These are phyloP conservation scores for Aspidiotus rigidus DNA, from an alignment of 2,888 invertebrate genomes.

Conservation along the genomic window DNA sequence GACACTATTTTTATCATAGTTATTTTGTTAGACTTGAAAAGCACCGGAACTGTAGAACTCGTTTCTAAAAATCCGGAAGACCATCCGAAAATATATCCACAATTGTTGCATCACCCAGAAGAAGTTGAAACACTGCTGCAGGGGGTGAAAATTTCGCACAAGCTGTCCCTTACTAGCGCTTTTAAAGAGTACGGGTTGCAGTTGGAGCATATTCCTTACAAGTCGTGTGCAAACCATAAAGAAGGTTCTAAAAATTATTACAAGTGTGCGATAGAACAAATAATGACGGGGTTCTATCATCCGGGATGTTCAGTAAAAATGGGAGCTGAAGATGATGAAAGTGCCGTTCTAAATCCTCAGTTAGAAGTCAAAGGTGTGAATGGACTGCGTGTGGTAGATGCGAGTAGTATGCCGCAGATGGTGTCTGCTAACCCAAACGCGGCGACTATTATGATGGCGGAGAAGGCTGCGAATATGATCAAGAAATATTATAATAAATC, in stretches of 20 bases:
- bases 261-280: constrained; percentile 37
- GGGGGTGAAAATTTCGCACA: constrained; percentile 37
- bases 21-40: constrained; percentile 44
- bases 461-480: constrained; percentile 40
- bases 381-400: constrained; percentile 44
- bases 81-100: constrained; percentile 17
- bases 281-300: constrained; percentile 39
- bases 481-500: constrained; percentile 44
- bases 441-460: constrained; percentile 39
- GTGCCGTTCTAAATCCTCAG: constrained; percentile 41
- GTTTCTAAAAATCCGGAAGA: constrained; percentile 15
- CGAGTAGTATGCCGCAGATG: constrained; percentile 43
- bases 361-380: constrained; percentile 41
- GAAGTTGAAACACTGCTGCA: constrained; percentile 40
- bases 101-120: constrained; percentile 16
- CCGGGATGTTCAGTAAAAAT: constrained; percentile 42
- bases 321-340: constrained; percentile 40
- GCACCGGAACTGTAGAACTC: constrained; percentile 23
- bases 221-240: constrained; percentile 36
- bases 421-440: constrained; percentile 42
- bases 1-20: constrained; percentile 25
- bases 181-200: constrained; percentile 38
- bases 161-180: constrained; percentile 37
- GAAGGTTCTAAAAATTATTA: constrained; percentile 38
- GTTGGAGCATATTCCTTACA: constrained; percentile 36